These are phyloP conservation scores for Sussaba pulchella DNA, from an alignment of 2,888 invertebrate genomes.

Conservation along the genomic window DNA sequence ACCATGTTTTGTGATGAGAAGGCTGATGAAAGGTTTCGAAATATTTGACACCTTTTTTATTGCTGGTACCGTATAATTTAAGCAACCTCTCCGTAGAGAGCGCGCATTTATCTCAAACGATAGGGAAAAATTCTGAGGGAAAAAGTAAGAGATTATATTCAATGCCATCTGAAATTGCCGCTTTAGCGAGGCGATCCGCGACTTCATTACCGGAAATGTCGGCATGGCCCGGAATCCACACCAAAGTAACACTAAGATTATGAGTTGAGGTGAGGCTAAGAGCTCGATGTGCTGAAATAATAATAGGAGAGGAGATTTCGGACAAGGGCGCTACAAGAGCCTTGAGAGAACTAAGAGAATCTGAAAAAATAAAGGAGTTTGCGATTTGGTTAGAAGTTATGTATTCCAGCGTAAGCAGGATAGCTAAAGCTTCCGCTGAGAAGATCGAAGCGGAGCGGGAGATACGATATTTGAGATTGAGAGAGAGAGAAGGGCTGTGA, in stretches of 20 bases:
- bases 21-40: neutral
- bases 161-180: too few relatives aligned
- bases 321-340: neutral
- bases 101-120: neutral
- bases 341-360: neutral
- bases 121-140: constrained; percentile 3
- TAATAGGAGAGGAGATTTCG: neutral
- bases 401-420: neutral
- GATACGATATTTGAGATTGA: constrained; percentile 28
- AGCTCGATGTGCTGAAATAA: neutral
- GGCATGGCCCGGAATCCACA: neutral
- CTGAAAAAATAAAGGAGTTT: neutral
- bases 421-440: constrained; percentile 28
- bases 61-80: neutral
- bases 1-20: neutral
- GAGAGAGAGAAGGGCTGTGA: constrained; percentile 18
- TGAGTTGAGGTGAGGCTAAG: neutral
- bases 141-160: neutral
- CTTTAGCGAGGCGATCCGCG: too few relatives aligned
- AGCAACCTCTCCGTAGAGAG: neutral
- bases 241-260: neutral
- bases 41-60: neutral
- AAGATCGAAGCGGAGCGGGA: constrained; percentile 31
- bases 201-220: neutral
- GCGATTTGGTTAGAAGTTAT: neutral